Base-by-base conservation (phyloP, 2,113 vertebrate species). In the Lonchura striata region DNA sequence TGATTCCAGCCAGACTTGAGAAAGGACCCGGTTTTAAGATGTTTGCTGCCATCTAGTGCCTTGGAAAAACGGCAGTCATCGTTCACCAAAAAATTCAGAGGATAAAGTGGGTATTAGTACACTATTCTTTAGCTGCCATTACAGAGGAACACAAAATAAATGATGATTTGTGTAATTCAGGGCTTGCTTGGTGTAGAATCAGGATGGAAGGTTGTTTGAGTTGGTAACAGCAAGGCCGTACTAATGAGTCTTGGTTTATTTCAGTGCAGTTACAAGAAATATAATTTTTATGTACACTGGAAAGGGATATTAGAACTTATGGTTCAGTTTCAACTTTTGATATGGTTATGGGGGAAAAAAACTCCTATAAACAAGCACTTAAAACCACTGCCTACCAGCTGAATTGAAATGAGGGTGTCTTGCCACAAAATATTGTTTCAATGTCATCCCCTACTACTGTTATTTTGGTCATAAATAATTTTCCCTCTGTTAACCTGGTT, bases 31-130 rank as follows among this genome's bases (percentile, higher is more conserved):
- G 79, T 97, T 97, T 87, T 90, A 88, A 84, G 95, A 95, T 61
- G 65, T 96, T 96, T 98, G 97, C 97, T 98, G 98, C 98, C 98
- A 98, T 96, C 98, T 98, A 96, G 96, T 96, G 41, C 11, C 69
- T 68, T 41, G 35, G 82, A 35, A 57, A 64, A 75, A 25, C 6
- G 10, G 22, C 56, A 1, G 1, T 30, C 7, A 57, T 35, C 2
- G 0, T 4, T 63, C 59, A 37, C 49, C 30, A 35, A 23, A 44
- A 60, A 30, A 11, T 87, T 47, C 11, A 69, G 53, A 82, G 57
- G 5, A 35, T 31, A 20, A 69, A 69, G 12, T 11, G 42, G 4
- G 5, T 15, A 24, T 22, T 11, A 20, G 6, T 4, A 69, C 9
- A 14, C 22, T 57, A 14, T 57, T 49, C 37, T 35, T 50, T 24